phyloP scores from a whole-genome alignment of 2,888 invertebrate genomes.

The Tolmerus cingulatus region DNA sequence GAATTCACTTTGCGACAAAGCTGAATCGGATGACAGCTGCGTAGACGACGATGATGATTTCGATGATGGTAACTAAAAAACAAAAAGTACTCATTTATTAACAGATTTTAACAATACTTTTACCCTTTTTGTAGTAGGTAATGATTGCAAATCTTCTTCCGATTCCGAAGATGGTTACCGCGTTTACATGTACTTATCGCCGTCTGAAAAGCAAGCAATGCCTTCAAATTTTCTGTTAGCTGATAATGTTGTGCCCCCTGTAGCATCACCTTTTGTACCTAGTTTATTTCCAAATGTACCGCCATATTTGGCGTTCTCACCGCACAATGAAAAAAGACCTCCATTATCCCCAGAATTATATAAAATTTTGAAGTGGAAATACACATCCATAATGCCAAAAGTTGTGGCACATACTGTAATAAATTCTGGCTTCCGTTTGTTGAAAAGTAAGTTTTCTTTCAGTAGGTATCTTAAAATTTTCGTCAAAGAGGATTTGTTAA shows the following conservation, averaged over 20 bases:
- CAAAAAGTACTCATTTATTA: neutral
- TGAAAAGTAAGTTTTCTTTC: conserved; percentile 73
- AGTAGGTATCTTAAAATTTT: neutral
- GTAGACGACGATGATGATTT: conserved; percentile 54
- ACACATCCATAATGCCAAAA: conserved; percentile 93
- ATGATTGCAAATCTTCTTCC: conserved; percentile 35
- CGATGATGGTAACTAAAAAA: conserved; percentile 54
- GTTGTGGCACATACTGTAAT: conserved; percentile 87
- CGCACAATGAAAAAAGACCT: conserved; percentile 70
- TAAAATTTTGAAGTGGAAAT: conserved; percentile 90
- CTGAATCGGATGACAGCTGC: neutral
- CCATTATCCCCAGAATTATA: conserved; percentile 75
- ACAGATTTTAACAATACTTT: neutral
- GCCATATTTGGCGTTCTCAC: conserved; percentile 80
- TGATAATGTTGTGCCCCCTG: neutral
- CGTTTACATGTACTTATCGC: conserved; percentile 16
- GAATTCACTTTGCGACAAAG: neutral
- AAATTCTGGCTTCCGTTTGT: conserved; percentile 85
- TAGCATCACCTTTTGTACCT: conserved; percentile 62
- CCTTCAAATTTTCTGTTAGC: neutral
- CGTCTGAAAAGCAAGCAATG: conserved; percentile 9
- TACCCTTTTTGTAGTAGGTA: neutral
- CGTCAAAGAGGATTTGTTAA: neutral
- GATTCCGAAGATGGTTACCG: conserved; percentile 48
- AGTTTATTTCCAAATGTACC: conserved; percentile 79